These are phyloP conservation scores for Lepilemur septentrionalis DNA, from an alignment of 2,797 vertebrate species.

Conservation along the genomic window DNA sequence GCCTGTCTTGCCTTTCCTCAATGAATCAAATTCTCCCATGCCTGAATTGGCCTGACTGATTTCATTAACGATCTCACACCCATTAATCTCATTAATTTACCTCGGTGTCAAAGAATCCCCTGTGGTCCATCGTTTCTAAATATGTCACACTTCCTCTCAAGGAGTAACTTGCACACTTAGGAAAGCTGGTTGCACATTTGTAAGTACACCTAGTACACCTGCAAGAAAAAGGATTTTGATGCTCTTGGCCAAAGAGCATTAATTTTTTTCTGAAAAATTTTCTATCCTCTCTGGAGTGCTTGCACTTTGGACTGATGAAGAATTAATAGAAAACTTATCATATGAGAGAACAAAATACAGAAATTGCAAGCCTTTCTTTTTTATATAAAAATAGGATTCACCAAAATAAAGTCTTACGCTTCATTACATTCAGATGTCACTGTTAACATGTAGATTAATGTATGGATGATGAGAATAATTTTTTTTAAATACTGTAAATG, in stretches of 20 bases:
- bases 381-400: background rate
- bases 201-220: background rate
- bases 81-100: conserved; percentile 69
- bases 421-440: background rate
- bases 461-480: background rate
- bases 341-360: background rate
- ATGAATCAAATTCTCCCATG: conserved; percentile 35
- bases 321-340: conserved; percentile 11
- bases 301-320: background rate
- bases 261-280: conserved; percentile 3
- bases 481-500: background rate
- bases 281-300: background rate
- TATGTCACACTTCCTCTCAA: background rate
- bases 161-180: background rate
- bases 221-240: conserved; percentile 9
- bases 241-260: background rate
- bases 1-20: background rate
- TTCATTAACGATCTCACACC: conserved; percentile 57
- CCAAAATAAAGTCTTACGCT: background rate
- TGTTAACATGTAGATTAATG: background rate
- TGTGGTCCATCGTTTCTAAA: background rate
- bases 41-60: conserved; percentile 66
- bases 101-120: conserved; percentile 58
- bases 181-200: background rate
- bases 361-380: background rate